Evolutionary conservation across 2,797 vertebrate genomes (phyloP).

Genomic region (Eulemur mongoz): DNA sequence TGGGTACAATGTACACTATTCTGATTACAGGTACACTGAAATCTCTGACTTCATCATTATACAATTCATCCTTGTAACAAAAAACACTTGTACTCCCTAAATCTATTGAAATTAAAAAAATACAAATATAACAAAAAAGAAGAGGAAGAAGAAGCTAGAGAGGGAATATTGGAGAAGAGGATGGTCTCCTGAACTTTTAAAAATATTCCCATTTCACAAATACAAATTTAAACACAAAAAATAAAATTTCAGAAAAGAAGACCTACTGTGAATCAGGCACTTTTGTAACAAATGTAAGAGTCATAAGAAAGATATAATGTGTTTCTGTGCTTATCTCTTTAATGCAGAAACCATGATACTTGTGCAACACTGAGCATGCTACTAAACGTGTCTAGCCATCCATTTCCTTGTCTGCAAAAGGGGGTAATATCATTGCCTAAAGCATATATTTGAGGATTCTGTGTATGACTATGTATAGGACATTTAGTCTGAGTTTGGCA

Average conservation of each 20-base stretch:
- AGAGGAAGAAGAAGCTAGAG: neutral
- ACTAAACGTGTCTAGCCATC: neutral
- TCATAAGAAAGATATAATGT: neutral
- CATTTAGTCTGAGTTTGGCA: neutral
- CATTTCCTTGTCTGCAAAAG: neutral
- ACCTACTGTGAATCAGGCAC: neutral
- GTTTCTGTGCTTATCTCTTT: neutral
- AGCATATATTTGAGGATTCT: neutral
- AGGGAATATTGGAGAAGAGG: neutral
- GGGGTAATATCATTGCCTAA: neutral
- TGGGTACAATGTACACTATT: too few relatives aligned
- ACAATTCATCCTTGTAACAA: too few relatives aligned
- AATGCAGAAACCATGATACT: neutral
- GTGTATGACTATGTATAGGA: neutral
- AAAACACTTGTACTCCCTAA: too few relatives aligned
- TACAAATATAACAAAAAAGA: too few relatives aligned
- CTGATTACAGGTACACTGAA: too few relatives aligned
- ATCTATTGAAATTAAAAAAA: too few relatives aligned
- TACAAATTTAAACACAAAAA: neutral
- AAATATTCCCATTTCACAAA: neutral
- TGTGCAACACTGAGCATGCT: neutral
- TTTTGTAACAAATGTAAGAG: neutral
- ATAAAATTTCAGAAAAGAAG: neutral
- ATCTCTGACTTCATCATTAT: too few relatives aligned
- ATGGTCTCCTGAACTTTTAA: neutral